Evolutionary conservation across 1,140 invertebrate genomes (phyloP), one percentile per base, ranked within the genome.

Genomic region (Caenorhabditis brenneri): DNA sequence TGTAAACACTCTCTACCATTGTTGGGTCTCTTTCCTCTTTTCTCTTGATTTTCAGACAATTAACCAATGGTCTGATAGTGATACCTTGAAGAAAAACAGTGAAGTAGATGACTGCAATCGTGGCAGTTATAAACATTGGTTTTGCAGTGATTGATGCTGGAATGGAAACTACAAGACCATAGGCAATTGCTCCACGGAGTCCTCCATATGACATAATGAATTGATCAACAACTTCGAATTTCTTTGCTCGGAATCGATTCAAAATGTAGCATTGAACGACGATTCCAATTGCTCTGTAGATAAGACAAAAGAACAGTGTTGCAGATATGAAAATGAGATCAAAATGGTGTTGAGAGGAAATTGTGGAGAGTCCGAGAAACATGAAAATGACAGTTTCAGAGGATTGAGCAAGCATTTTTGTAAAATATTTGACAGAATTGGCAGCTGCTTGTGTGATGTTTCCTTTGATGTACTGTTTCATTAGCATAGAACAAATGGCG

Each of bases 321-420:
- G 96, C 93, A 31, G 97, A 87, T 65, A 98, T 94, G 92, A 99
- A 99, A 93, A 94, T 94, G 2, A 95, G 95, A 92, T 99, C 97
- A 96, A 96, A 98, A 83, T 95, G 94, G 91, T 98, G 96, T 4
- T 91, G 88, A 90, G 96, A 96, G 86, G 96, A 96, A 19, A 99
- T 95, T 0, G 97, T 98, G 29, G 96, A 95, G 19, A 98, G 95
- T 0, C 97, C 95, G 42, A 99, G 94, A 92, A 98, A 98, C 95
- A 99, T 97, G 92, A 99, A 99, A 89, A 99, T 99, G 90, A 99
- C 96, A 0, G 97, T 98, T 92, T 99, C 97, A 3, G 96, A 96
- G 5, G 69, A 85, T 42, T 84, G 83, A 29, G 85, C 79, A 0
- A 98, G 92, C 97, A 99, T 98, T 92, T 99, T 99, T 94, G 98